These are phyloP conservation scores for Jacana jacana DNA, from an alignment of 2,113 vertebrate genomes.

Conservation along the genomic window DNA sequence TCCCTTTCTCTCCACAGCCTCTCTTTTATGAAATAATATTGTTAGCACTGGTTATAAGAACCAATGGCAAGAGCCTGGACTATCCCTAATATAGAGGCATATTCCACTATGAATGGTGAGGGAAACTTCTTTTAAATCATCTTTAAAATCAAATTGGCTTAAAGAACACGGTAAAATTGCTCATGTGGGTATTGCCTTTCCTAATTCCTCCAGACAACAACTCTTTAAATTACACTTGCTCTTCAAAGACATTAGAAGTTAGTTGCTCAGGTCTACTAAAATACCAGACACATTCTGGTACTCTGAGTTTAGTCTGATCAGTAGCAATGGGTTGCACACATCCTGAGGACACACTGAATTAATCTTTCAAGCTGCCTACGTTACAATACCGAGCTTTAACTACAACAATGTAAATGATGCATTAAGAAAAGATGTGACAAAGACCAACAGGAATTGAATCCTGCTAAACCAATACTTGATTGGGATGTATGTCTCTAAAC, in stretches of 20 bases:
- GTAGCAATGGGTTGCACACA: constrained; percentile 28
- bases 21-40: neutral
- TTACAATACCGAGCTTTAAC: neutral
- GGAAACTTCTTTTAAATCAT: neutral
- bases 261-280: neutral
- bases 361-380: neutral
- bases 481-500: neutral
- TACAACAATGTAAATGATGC: neutral
- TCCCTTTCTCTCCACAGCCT: neutral
- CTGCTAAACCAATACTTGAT: neutral
- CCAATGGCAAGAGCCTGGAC: neutral
- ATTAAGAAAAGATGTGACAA: neutral
- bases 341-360: neutral
- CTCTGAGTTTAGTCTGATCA: constrained; percentile 47
- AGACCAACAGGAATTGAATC: neutral
- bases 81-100: neutral
- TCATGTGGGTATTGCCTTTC: neutral
- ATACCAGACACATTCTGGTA: neutral
- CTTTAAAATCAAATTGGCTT: neutral
- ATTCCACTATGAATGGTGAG: neutral
- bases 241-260: neutral
- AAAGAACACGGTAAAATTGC: neutral
- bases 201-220: neutral
- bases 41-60: neutral
- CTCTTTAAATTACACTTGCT: neutral